Conservation (phyloP, 53 echinoderm and acorn worm species). For the Stichopus horrens region DNA sequence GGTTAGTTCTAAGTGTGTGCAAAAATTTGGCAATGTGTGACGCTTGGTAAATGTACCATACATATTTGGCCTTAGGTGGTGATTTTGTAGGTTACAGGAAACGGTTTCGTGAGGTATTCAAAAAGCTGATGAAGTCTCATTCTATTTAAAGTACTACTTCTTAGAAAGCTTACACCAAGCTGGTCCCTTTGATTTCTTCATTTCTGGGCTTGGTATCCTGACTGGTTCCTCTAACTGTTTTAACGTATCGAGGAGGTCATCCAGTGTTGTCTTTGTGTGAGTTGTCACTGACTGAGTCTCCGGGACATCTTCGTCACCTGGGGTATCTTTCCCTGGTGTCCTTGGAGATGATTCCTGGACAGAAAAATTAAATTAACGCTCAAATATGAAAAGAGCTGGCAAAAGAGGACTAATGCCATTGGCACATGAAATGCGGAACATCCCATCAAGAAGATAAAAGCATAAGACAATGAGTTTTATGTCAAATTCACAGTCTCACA, state of each 20-base stretch:
- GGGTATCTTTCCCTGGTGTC: constrained; percentile 25
- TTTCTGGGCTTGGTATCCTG: constrained; percentile 67
- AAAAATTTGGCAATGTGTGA: no score
- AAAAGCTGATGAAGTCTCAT: no score
- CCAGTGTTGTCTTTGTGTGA: constrained; percentile 86
- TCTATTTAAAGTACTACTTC: neutral
- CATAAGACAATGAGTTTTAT: no score
- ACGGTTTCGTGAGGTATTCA: no score
- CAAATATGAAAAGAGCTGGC: neutral
- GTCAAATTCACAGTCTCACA: no score
- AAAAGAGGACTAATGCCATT: neutral
- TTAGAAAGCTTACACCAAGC: constrained; percentile 85
- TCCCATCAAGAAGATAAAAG: no score
- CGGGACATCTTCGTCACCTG: constrained; percentile 25
- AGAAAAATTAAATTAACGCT: neutral
- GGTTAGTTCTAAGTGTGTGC: no score
- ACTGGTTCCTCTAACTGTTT: constrained; percentile 96
- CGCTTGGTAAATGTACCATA: neutral
- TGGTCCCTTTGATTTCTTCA: constrained; percentile 87
- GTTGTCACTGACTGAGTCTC: constrained; percentile 62
- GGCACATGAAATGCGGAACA: no score
- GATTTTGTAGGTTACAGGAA: no score
- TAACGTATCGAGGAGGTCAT: constrained; percentile 90
- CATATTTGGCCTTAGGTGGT: neutral
- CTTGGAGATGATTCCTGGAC: constrained; percentile 34